phyloP scores from a whole-genome alignment of 2,113 vertebrate species.

The Dolichallabes microphthalmus region DNA sequence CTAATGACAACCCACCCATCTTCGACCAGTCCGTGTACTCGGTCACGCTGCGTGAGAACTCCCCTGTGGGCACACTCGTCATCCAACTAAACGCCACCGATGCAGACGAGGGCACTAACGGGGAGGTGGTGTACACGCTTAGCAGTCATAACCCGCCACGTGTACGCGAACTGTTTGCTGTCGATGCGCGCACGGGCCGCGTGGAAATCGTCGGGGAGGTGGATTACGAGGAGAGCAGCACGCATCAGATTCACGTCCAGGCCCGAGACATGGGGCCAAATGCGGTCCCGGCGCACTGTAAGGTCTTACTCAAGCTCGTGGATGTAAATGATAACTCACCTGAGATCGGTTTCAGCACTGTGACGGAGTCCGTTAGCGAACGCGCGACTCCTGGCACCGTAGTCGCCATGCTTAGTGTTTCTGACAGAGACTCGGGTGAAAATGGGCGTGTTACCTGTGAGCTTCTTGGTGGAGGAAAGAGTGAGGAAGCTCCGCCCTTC shows the following conservation, averaged over 20 bases:
- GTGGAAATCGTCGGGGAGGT: conserved; percentile 90
- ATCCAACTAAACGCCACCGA: conserved; percentile 95
- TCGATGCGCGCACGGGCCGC: conserved; percentile 83
- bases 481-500: conserved; percentile 81
- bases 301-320: conserved; percentile 90
- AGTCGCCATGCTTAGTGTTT: conserved; percentile 93
- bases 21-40: conserved; percentile 95
- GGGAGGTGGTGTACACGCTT: conserved; percentile 93
- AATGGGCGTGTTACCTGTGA: conserved; percentile 93
- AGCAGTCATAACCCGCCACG: conserved; percentile 90
- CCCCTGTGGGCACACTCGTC: conserved; percentile 87
- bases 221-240: conserved; percentile 92
- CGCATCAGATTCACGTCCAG: conserved; percentile 93
- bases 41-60: conserved; percentile 88
- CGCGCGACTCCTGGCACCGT: conserved; percentile 89
- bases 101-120: conserved; percentile 94
- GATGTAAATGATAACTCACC: conserved; percentile 97
- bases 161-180: conserved; percentile 83
- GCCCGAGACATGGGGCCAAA: conserved; percentile 95
- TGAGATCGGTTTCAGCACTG: conserved; percentile 95
- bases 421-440: conserved; percentile 92
- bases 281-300: conserved; percentile 95
- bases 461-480: conserved; percentile 71
- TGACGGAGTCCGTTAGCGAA: conserved; percentile 94
- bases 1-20: conserved; percentile 95